Percentiles rank a stretch among this genome's conserved stretches.
phyloP scores from a whole-genome alignment of 2,113 vertebrate species.

The Hydropotes inermis region DNA sequence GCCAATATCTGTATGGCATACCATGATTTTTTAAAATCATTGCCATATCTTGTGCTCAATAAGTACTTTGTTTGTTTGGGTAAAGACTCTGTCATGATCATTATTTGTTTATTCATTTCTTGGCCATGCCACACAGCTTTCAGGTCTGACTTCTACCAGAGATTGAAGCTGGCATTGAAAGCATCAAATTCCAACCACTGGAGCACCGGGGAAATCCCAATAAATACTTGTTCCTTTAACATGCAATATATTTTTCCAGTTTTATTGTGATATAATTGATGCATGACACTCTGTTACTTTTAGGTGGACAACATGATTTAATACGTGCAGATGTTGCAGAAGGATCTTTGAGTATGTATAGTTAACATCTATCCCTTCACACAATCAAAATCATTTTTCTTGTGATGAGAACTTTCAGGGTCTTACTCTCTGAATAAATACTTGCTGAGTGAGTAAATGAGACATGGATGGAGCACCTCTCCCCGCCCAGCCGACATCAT shows the following conservation, averaged over 20 bases:
- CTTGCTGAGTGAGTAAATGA: neutral
- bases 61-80: neutral
- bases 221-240: neutral
- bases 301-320: neutral
- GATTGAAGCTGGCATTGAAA: neutral
- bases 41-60: neutral
- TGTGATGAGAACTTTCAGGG: neutral
- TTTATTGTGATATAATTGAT: neutral
- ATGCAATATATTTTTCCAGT: neutral
- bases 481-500: fast-evolving
- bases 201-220: neutral
- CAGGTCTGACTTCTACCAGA: neutral
- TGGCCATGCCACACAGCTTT: neutral
- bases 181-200: neutral
- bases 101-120: neutral
- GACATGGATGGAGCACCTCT: fast-evolving
- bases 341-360: neutral
- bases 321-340: neutral
- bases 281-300: too few relatives aligned
- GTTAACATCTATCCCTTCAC: neutral
- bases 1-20: fast-evolving
- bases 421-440: neutral
- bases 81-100: neutral
- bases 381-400: neutral
- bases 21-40: neutral